phyloP scores from a whole-genome alignment of 1,140 invertebrate species.

The Laodelphax striatellus region DNA sequence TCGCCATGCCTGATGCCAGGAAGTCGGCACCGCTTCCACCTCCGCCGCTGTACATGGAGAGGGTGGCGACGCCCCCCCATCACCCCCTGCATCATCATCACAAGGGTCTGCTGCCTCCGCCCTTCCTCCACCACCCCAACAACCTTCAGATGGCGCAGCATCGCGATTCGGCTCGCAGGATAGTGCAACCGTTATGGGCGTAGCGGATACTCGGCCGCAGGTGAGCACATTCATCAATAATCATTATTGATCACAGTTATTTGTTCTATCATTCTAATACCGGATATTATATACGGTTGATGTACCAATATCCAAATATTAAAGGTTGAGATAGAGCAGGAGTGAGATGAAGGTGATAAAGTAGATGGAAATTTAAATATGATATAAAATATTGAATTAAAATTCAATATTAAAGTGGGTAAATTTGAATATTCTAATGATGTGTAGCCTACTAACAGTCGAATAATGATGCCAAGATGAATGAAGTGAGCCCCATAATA shows the following conservation, averaged over 20 bases:
- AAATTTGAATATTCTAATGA: no score
- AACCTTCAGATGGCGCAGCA: slow-evolving; percentile 19
- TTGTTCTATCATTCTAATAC: background rate
- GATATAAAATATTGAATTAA: no score
- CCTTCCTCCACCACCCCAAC: slow-evolving; percentile 30
- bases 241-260: background rate
- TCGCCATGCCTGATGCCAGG: slow-evolving; percentile 64
- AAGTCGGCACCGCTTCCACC: background rate
- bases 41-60: slow-evolving; percentile 9
- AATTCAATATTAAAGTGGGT: no score
- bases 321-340: no score
- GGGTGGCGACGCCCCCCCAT: slow-evolving; percentile 6
- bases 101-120: slow-evolving; percentile 18
- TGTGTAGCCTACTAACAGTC: no score
- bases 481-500: no score
- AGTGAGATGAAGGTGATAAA: no score
- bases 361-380: no score
- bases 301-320: background rate
- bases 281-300: background rate
- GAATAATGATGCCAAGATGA: no score
- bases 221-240: slow-evolving; percentile 28
- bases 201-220: slow-evolving; percentile 45
- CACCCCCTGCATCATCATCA: slow-evolving; percentile 4
- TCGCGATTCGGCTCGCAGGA: slow-evolving; percentile 27
- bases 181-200: slow-evolving; percentile 44